Base-by-base conservation (phyloP, 2,797 vertebrate species). In the Knipowitschia caucasica region DNA sequence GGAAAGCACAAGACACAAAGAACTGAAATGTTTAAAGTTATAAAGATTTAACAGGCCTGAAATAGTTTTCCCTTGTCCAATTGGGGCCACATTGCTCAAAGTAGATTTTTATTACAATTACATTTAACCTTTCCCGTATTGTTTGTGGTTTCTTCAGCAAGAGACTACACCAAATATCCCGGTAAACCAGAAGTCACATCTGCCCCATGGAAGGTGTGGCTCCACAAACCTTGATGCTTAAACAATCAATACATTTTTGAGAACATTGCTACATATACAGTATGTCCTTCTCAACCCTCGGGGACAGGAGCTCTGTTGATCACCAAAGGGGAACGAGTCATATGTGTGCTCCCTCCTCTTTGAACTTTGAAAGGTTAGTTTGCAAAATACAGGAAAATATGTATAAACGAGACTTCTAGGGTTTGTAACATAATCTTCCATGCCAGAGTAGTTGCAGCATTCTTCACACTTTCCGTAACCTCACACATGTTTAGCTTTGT, bases 1-100 rank as follows among this genome's bases (percentile, higher is more conserved):
- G 68, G 61, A 74, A 59, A 67, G 62, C 18, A 27, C 40, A 66
- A 29, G 56, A 58, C 43, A 53, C 53, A 14, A 49, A 56, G 38
- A 62, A 50, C 58, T 60, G 58, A 76, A 67, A 39, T 60, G 71
- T 75, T 72, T 56, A 61, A 36, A 60, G 46, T 54, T 70, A 49
- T 64, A 67, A 71, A 53, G 31, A 9, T 35, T 58, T 7, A 33
- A 29, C 8, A 52, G 51, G 59, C 36, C 23, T 31, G 46, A 43
- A 30, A 57, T 21, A 2, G 66, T 36, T 39, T 11, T n/a, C 12
- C 53, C n/a, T n/a, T 31, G 36, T 11, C 46, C 20, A 12, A 10
- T n/a, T 42, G 39, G 39, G 23, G 11, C 12, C 20, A 23, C 21
- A 12, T n/a, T 24, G 21, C 4, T 24, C 23, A 43, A 27, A 36